These are phyloP conservation scores for Formica aserva DNA, from an alignment of 2,888 invertebrate species.

Conservation along the genomic window DNA sequence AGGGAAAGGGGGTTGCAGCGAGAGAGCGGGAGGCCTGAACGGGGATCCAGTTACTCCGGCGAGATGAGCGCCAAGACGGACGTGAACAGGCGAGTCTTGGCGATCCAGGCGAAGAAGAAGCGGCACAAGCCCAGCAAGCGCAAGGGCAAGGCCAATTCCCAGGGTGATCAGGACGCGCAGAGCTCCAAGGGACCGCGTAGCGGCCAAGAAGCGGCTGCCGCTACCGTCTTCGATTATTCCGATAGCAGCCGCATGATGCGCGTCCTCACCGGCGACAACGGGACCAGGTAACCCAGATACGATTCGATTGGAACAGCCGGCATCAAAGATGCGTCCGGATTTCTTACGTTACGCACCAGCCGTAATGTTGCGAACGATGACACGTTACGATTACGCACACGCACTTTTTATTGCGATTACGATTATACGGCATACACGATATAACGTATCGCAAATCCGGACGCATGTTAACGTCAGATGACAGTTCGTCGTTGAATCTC, in stretches of 20 bases:
- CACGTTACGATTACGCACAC: neutral
- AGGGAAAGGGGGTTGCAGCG: neutral
- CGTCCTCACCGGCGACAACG: slow-evolving; percentile 78
- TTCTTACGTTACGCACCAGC: neutral
- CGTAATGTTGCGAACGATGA: neutral
- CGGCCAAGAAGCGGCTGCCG: slow-evolving; percentile 64
- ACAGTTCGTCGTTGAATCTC: neutral
- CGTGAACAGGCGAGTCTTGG: slow-evolving; percentile 96
- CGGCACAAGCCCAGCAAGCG: slow-evolving; percentile 95
- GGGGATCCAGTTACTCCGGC: slow-evolving; percentile 54
- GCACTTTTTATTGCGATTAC: neutral
- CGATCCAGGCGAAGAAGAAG: slow-evolving; percentile 97
- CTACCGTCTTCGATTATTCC: slow-evolving; percentile 73
- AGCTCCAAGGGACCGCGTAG: slow-evolving; percentile 76
- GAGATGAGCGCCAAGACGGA: slow-evolving; percentile 95
- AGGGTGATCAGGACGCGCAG: slow-evolving; percentile 85
- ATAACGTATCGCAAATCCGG: neutral
- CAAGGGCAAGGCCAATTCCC: slow-evolving; percentile 91
- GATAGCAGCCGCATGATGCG: slow-evolving; percentile 69
- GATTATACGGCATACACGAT: neutral
- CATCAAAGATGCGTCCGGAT: neutral
- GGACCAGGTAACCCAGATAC: slow-evolving; percentile 78
- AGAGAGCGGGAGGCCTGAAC: slow-evolving; percentile 61
- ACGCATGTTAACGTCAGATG: neutral
- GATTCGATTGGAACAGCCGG: neutral